Conservation (phyloP, 2,888 invertebrate genomes). For the Halocaridina rubra region DNA sequence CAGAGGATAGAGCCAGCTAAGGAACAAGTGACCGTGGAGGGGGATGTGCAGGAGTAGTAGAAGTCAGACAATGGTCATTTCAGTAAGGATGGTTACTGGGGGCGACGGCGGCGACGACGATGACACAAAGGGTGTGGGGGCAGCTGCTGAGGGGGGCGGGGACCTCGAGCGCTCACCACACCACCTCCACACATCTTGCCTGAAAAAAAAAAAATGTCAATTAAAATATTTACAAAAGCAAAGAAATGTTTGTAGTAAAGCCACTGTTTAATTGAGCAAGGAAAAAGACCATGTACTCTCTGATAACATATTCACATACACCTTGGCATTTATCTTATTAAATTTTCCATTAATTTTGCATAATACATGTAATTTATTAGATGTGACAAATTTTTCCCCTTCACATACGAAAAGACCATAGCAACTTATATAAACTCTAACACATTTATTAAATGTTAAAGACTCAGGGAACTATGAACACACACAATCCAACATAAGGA, state of each 20-base stretch:
- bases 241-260: background rate
- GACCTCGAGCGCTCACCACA: slow-evolving; percentile 59
- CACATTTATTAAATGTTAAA: too few species aligned
- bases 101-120: slow-evolving; percentile 55
- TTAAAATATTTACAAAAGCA: background rate
- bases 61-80: slow-evolving; percentile 45
- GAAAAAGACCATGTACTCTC: too few species aligned
- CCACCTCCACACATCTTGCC: slow-evolving; percentile 59
- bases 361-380: too few species aligned
- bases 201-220: background rate
- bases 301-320: too few species aligned
- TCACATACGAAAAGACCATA: too few species aligned
- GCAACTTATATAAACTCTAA: too few species aligned
- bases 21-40: slow-evolving; percentile 22
- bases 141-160: slow-evolving; percentile 58
- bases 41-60: slow-evolving; percentile 24
- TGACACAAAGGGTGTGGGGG: slow-evolving; percentile 49
- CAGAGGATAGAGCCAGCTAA: slow-evolving; percentile 10
- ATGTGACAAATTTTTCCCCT: too few species aligned
- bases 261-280: too few species aligned
- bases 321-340: too few species aligned
- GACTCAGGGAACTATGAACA: too few species aligned
- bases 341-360: too few species aligned
- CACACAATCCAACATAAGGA: too few species aligned
- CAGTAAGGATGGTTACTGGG: slow-evolving; percentile 39